A percentile compares a stretch with the other conserved stretches of the same genome.
These are phyloP conservation scores for Aleiodes leptofemur DNA, from an alignment of 2,888 invertebrate genomes.

Conservation along the genomic window DNA sequence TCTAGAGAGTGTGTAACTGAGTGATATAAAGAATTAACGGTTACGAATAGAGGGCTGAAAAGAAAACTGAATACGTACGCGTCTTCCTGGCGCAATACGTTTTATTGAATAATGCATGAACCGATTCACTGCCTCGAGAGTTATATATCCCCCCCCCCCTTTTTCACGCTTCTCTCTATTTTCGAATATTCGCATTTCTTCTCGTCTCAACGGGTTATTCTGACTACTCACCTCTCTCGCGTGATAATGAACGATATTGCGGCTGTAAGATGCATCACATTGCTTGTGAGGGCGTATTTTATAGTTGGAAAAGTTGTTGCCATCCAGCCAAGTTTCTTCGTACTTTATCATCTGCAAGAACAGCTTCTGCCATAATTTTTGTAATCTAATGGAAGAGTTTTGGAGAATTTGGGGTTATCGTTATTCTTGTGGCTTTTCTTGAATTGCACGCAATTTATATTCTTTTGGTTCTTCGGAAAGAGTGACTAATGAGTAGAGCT, in stretches of 20 bases:
- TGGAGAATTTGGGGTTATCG: not conserved
- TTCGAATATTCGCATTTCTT: slow-evolving; percentile 7
- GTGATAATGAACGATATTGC: slow-evolving; percentile 61
- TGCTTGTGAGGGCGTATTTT: slow-evolving; percentile 64
- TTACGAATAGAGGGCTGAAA: not conserved
- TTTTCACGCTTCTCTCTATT: slow-evolving; percentile 24
- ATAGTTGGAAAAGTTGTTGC: slow-evolving; percentile 62
- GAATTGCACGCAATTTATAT: not conserved
- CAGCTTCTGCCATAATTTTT: slow-evolving; percentile 3
- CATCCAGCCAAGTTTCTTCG: slow-evolving; percentile 32
- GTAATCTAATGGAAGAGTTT: not conserved
- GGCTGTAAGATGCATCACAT: slow-evolving; percentile 54
- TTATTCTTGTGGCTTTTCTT: no score
- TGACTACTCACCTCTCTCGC: not conserved
- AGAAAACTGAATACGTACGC: slow-evolving; percentile 13
- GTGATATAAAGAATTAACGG: slow-evolving; percentile 19
- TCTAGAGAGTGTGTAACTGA: not conserved
- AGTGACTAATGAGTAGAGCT: no score
- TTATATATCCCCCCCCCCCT: not conserved
- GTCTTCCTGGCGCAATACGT: slow-evolving; percentile 18
- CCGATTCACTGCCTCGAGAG: slow-evolving; percentile 55
- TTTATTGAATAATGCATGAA: slow-evolving; percentile 57
- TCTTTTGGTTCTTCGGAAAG: not conserved
- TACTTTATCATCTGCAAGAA: slow-evolving; percentile 1
- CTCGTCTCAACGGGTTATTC: not conserved